phyloP scores from a whole-genome alignment of 2,888 invertebrate species.

The Ichneumoninae sp. region DNA sequence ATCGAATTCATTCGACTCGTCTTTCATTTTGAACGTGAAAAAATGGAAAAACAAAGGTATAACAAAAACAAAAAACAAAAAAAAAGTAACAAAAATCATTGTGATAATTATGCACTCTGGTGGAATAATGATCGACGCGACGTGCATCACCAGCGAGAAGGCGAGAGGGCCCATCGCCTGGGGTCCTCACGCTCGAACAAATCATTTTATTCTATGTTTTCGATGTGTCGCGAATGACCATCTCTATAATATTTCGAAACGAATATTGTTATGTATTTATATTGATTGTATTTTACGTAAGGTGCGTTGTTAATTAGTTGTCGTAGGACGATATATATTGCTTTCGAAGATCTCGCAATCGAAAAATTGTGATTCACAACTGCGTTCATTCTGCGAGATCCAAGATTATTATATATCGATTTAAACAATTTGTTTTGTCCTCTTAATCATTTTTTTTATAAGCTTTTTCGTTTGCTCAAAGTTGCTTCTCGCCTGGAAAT shows the following conservation, averaged over 20 bases:
- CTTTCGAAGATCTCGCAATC: slow-evolving; percentile 36
- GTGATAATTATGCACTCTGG: slow-evolving; percentile 68
- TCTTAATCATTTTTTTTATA: slow-evolving; percentile 34
- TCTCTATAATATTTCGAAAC: slow-evolving; percentile 58
- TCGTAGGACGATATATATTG: slow-evolving; percentile 60
- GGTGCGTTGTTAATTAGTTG: slow-evolving; percentile 78
- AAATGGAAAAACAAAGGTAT: slow-evolving; percentile 29
- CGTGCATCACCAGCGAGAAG: slow-evolving; percentile 37
- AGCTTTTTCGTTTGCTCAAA: slow-evolving; percentile 65
- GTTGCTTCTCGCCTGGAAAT: slow-evolving; percentile 35
- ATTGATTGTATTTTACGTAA: slow-evolving; percentile 74
- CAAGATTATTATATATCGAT: slow-evolving; percentile 2
- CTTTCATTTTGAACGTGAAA: slow-evolving; percentile 31
- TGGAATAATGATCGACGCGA: slow-evolving; percentile 57
- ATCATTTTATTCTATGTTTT: slow-evolving; percentile 43
- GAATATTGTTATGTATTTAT: slow-evolving; percentile 77
- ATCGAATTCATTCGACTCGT: slow-evolving; percentile 31
- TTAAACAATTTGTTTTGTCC: slow-evolving; percentile 47
- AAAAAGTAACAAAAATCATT: slow-evolving; percentile 60
- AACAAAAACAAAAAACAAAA: slow-evolving; percentile 44
- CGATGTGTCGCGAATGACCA: slow-evolving; percentile 41
- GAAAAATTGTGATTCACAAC: neutral
- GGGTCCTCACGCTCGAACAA: neutral
- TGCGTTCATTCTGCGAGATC: neutral
- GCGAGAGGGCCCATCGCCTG: slow-evolving; percentile 28